Base-by-base conservation (phyloP, 1,140 invertebrate species). In the Diploscapter pachys region DNA sequence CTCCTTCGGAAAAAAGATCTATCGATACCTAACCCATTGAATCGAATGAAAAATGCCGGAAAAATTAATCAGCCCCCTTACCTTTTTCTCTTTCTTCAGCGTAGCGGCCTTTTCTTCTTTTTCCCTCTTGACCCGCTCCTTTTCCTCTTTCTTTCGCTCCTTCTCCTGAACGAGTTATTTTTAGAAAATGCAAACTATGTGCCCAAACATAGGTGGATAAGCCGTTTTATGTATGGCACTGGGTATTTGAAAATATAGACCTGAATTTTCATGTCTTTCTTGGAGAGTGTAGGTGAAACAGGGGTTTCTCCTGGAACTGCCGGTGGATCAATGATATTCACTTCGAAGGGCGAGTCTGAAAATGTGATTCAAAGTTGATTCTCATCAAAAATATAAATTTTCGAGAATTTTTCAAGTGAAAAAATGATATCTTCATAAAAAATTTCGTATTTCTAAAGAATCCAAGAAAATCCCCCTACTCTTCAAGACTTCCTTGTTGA, bases 41-140 rank as follows among this genome's bases (percentile, higher is more conserved):
- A 31, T 31, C 31, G 31, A 31, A 31, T 31, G 13, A 70, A 59
- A 13, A 5, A 70, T 52, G 53, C 3, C 5, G 6, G 13, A 61
- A 61, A 8, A 5, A 31, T 31, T 55, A n/a, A 54, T 68, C 5
- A 11, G 91, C 92, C 82, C 93, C 92, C 2, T 92, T n/a, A 71
- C 63, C 90, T 55, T 93, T 91, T 72, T 91, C 89, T 82, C 69
- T 48, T 59, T 92, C 92, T 55, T 92, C 88, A 84, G 95, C 93
- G n/a, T 94, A 93, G 86, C 93, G 95, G 65, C 92, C 93, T 80
- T 78, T 63, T 81, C 71, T 53, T 85, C 80, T 64, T 83, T 83
- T 67, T 83, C 84, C 4, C 68, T 77, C 50, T 78, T 71, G 13
- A 63, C 77, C 51, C 71, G 73, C 63, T 72, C 71, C 50, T 81